phyloP scores from a whole-genome alignment of 2,797 vertebrate species.

The Dermochelys coriacea region DNA sequence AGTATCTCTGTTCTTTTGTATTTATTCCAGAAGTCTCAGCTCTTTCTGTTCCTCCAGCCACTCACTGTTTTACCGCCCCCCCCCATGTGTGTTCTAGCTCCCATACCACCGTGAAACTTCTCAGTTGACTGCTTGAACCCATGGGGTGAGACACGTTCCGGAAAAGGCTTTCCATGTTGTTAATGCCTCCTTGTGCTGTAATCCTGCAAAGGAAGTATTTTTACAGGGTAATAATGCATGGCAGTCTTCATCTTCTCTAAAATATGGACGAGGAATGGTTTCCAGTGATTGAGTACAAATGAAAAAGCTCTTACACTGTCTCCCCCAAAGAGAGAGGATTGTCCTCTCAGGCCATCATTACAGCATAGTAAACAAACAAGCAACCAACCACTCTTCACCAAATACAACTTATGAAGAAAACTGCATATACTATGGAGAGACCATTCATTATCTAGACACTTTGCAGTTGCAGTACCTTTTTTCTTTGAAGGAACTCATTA shows the following conservation, averaged over 20 bases:
- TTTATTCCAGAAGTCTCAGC: neutral
- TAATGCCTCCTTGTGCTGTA: slow-evolving; percentile 53
- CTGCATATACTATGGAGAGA: neutral
- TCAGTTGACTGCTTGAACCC: slow-evolving; percentile 33
- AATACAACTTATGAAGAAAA: neutral
- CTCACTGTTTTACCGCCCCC: neutral
- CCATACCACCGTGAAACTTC: slow-evolving; percentile 51
- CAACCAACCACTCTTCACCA: neutral
- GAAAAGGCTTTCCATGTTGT: slow-evolving; percentile 68
- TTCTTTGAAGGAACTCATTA: slow-evolving; percentile 13
- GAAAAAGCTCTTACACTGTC: slow-evolving; percentile 36
- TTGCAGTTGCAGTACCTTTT: neutral
- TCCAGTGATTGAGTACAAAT: slow-evolving; percentile 73
- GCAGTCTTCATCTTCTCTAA: slow-evolving; percentile 73
- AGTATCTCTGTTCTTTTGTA: neutral
- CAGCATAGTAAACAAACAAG: neutral
- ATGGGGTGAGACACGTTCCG: slow-evolving; percentile 19
- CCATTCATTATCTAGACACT: neutral
- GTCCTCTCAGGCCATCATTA: slow-evolving; percentile 45
- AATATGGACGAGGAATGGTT: slow-evolving; percentile 71
- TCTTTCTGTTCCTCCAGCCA: neutral
- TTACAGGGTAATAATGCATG: slow-evolving; percentile 62
- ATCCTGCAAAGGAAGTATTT: slow-evolving; percentile 77
- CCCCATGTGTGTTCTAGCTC: neutral
- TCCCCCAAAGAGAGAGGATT: slow-evolving; percentile 60